Base-by-base conservation (phyloP, 2,888 invertebrate species). In the Acleris emargana region DNA sequence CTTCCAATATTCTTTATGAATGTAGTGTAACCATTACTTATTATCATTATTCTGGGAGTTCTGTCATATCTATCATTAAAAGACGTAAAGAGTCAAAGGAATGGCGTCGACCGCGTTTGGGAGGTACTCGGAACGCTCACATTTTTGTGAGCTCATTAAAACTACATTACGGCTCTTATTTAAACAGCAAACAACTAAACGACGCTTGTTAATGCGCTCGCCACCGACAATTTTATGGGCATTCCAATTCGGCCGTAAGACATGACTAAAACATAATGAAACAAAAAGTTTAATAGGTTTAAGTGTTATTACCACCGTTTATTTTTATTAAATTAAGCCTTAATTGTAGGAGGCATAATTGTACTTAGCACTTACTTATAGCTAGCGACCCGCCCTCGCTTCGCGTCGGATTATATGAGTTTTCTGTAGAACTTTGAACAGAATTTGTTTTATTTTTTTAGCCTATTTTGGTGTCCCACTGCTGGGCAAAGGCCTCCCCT, bases 81-180 rank as follows among this genome's bases (percentile, higher is more conserved):
- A 32, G 9, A 32, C 32, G 32, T 9, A 9, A 28, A 32, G 32
- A 9, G 9, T 9, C 16, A 52, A 53, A 32, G 53, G 18, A 13
- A 38, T 42, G 42, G 42, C 50, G 51, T 22, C 32, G 18, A 50
- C 32, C 73, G 71, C 74, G 71, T 69, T 70, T 71, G 73, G 74
- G 78, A 77, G 72, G 74, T 78, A 77, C 81, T 81, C 75, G 72
- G 78, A 76, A 81, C 76, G 75, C 81, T 84, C 83, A 87, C 86
- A 86, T 89, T 87, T 88, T 88, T 88, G 87, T 87, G 84, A 86
- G 86, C 87, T 90, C 90, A 89, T 91, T 90, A 89, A 91, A 90
- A 89, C 88, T 83, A 90, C 90, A 89, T 91, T 90, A 90, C 87
- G 87, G 83, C 85, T 85, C 83, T 87, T 89, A 88, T 90, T 90